Percentiles rank a stretch among this genome's conserved stretches.
These are phyloP conservation scores for Molothrus ater DNA, from an alignment of 2,797 vertebrate species.

Conservation along the genomic window DNA sequence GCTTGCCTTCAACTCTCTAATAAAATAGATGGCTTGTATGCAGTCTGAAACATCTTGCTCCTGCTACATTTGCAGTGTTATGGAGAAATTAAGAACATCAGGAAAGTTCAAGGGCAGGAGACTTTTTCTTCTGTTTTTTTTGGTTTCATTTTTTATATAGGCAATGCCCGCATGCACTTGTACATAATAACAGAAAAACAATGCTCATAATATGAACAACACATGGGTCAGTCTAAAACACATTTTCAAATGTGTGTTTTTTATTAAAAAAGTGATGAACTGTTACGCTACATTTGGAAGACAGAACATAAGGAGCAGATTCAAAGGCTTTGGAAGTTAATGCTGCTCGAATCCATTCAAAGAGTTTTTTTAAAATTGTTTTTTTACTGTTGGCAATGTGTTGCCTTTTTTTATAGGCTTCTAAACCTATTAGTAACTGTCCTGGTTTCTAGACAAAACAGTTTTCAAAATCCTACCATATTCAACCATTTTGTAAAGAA, in stretches of 20 bases:
- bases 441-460: background rate
- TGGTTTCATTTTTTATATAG: background rate
- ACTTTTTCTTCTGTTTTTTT: background rate
- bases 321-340: background rate
- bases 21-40: background rate
- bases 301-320: background rate
- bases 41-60: background rate
- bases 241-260: background rate
- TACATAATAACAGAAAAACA: background rate
- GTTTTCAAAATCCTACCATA: background rate
- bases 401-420: background rate
- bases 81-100: background rate
- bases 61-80: background rate
- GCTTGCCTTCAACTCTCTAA: background rate
- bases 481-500: background rate
- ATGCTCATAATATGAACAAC: background rate
- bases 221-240: background rate
- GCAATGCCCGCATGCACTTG: background rate
- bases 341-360: background rate
- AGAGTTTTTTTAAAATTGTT: accelerated
- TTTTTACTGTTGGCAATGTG: background rate
- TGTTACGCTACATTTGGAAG: background rate
- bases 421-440: background rate
- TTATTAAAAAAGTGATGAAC: background rate
- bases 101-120: background rate